Evolutionary conservation across 1,140 invertebrate species (phyloP).

Genomic region (Elymnias hypermnestra): DNA sequence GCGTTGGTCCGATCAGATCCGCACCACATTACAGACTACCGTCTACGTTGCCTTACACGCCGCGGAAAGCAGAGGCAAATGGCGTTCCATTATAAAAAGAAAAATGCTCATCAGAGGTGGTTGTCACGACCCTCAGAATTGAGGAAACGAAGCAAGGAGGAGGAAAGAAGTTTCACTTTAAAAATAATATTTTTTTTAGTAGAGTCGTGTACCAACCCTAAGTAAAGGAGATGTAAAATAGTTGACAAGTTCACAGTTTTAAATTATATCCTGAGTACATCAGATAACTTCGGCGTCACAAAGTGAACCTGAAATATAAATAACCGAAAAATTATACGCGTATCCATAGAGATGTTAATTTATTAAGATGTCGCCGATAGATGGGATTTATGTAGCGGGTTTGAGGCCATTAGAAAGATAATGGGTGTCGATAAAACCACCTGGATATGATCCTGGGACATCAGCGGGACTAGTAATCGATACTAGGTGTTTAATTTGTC

Average conservation of each 20-base stretch:
- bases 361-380: constrained; percentile 56
- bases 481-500: constrained; percentile 1
- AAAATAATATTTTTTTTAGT: too few species aligned
- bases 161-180: too few species aligned
- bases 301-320: constrained; percentile 43
- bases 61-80: too few species aligned
- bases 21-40: too few species aligned
- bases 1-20: too few species aligned
- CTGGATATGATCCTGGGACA: constrained; percentile 19
- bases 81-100: too few species aligned
- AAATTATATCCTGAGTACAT: constrained; percentile 47
- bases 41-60: too few species aligned
- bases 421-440: constrained; percentile 39
- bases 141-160: too few species aligned
- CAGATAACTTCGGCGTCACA: constrained; percentile 46
- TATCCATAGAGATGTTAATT: constrained; percentile 53
- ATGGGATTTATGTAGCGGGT: constrained; percentile 40
- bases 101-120: too few species aligned
- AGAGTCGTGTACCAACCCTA: constrained; percentile 21
- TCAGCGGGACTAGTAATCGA: constrained; percentile 6
- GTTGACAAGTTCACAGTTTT: constrained; percentile 52
- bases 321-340: constrained; percentile 50
- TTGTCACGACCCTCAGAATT: too few species aligned
- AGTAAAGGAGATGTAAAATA: constrained; percentile 22
- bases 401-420: constrained; percentile 41